These are phyloP conservation scores for Scotopteryx bipunctaria DNA, from an alignment of 2,888 invertebrate genomes.

Conservation along the genomic window DNA sequence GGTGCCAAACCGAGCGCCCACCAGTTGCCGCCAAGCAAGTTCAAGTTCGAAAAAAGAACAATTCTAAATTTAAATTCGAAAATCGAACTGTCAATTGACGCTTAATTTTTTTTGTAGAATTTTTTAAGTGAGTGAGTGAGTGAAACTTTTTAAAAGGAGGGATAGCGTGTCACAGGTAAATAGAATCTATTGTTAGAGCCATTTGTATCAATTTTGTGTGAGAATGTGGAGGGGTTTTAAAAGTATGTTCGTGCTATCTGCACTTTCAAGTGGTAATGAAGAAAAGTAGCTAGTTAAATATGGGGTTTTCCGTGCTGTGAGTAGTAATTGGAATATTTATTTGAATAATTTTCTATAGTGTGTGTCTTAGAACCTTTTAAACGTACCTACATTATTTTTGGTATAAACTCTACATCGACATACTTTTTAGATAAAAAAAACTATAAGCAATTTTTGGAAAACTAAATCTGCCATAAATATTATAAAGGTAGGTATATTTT, in stretches of 20 bases:
- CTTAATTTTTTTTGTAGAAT: slow-evolving; percentile 19
- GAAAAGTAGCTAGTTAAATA: too few species aligned
- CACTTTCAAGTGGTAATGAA: slow-evolving; percentile 4
- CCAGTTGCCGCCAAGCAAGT: slow-evolving; percentile 54
- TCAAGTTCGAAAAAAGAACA: slow-evolving; percentile 53
- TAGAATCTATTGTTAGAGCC: slow-evolving; percentile 25
- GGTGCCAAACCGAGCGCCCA: slow-evolving; percentile 59
- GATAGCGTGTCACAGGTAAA: slow-evolving; percentile 37
- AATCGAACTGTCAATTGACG: slow-evolving; percentile 5
- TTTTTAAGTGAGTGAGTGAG: slow-evolving; percentile 30
- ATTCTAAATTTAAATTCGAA: slow-evolving; percentile 30
- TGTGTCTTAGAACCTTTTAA: too few species aligned
- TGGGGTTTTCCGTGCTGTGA: too few species aligned
- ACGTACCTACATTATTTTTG: too few species aligned
- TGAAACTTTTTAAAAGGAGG: slow-evolving; percentile 36
- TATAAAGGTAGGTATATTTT: too few species aligned
- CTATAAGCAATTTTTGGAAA: too few species aligned
- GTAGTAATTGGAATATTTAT: too few species aligned
- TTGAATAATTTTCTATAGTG: too few species aligned
- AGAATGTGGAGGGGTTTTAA: slow-evolving; percentile 14
- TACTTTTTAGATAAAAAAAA: too few species aligned
- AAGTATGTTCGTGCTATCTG: slow-evolving; percentile 10
- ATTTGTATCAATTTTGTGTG: slow-evolving; percentile 25
- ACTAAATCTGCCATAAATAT: too few species aligned
- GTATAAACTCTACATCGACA: too few species aligned